phyloP scores from a whole-genome alignment of 2,797 vertebrate genomes.

The Cossypha heuglini region DNA sequence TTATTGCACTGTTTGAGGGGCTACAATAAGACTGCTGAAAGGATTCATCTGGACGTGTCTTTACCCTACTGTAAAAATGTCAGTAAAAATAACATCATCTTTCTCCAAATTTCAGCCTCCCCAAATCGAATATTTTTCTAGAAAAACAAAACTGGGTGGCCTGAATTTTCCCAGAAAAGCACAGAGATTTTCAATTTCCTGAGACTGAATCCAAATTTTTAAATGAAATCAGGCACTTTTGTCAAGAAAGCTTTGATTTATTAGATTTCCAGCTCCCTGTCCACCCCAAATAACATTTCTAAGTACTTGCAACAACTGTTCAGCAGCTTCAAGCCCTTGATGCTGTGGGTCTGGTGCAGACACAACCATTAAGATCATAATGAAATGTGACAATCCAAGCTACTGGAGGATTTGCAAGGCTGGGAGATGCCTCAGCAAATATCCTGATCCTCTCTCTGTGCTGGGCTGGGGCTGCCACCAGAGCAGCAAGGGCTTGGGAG shows the following conservation, averaged over 20 bases:
- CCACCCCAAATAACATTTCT: neutral
- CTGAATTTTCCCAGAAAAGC: neutral
- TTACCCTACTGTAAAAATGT: neutral
- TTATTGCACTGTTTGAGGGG: neutral
- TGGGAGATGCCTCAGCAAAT: neutral
- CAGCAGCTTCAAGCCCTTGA: neutral
- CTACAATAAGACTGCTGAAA: neutral
- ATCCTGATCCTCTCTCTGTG: rapidly evolving
- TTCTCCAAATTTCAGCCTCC: neutral
- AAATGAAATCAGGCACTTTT: neutral
- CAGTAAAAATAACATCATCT: neutral
- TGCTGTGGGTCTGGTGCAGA: neutral
- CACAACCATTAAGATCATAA: neutral
- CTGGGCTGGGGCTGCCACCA: rapidly evolving
- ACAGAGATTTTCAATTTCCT: neutral
- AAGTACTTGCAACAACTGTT: neutral
- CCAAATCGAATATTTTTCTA: neutral
- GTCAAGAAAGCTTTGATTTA: neutral
- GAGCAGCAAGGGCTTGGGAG: neutral
- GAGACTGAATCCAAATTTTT: neutral
- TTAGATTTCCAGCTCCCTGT: neutral
- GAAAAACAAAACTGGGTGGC: neutral
- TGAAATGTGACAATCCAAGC: too few species aligned
- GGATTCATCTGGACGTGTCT: neutral
- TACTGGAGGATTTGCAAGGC: neutral